Evolutionary conservation across 2,888 invertebrate genomes (phyloP).

Genomic region (Ophion ventricosus): DNA sequence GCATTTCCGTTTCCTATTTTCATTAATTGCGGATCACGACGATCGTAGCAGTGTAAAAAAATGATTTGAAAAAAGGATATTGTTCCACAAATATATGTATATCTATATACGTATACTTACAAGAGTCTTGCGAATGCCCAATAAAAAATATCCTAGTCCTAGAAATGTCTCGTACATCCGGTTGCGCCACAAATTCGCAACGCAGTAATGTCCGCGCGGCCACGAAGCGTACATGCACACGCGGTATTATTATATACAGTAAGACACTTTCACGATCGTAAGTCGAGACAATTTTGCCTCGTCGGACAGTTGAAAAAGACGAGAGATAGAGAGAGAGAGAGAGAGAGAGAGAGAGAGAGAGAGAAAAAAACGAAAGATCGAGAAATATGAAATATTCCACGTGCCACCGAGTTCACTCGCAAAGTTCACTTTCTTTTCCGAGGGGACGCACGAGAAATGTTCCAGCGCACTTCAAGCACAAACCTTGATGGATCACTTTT

Average conservation of each 20-base stretch:
- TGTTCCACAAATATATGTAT: too few relatives aligned
- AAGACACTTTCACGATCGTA: neutral
- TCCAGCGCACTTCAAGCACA: neutral
- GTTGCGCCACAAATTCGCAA: constrained; percentile 16
- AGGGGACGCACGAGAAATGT: neutral
- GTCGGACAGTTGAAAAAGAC: constrained; percentile 5
- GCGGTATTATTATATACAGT: neutral
- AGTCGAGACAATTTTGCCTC: constrained; percentile 4
- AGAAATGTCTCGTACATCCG: constrained; percentile 19
- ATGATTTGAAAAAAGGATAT: neutral
- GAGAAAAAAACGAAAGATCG: neutral
- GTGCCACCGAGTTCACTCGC: constrained; percentile 18
- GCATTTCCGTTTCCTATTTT: too few relatives aligned
- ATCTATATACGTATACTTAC: constrained; percentile 6
- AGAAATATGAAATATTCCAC: constrained; percentile 3
- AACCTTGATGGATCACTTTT: neutral
- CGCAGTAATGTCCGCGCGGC: constrained; percentile 6
- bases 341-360: neutral
- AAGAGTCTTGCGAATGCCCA: neutral
- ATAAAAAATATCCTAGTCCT: constrained; percentile 20
- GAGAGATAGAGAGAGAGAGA: neutral
- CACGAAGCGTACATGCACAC: neutral
- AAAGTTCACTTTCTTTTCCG: constrained; percentile 26
- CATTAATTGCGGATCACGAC: too few relatives aligned
- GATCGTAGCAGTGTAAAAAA: neutral